Percentiles rank a stretch among this genome's conserved stretches.
Evolutionary conservation across 37 sponge, comb jelly and placozoan genomes (phyloP).

Genomic region (Axinella damicornis): DNA sequence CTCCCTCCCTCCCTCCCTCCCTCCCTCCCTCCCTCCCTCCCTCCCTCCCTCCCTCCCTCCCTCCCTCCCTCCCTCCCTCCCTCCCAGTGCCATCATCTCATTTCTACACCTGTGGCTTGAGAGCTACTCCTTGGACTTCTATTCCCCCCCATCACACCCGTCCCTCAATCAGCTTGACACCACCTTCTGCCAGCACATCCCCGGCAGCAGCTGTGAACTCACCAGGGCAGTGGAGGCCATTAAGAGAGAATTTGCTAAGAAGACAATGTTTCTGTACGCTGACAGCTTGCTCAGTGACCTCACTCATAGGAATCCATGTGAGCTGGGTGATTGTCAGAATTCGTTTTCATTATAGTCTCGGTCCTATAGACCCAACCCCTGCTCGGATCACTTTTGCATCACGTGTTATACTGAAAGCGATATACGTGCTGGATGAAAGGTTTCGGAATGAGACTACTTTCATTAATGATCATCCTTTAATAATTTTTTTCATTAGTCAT

Average conservation of each 20-base stretch:
- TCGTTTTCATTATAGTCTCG: too few relatives aligned
- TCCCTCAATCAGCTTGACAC: constrained; percentile 18
- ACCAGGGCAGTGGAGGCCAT: neutral
- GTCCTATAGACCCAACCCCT: too few relatives aligned
- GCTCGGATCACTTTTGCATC: too few relatives aligned
- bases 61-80: neutral
- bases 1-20: neutral
- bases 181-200: neutral
- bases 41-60: neutral
- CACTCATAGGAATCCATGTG: too few relatives aligned
- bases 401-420: too few relatives aligned
- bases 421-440: too few relatives aligned
- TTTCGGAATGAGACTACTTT: too few relatives aligned
- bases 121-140: constrained; percentile 50
- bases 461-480: too few relatives aligned
- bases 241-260: neutral
- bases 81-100: constrained; percentile 41
- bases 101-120: constrained; percentile 83
- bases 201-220: neutral
- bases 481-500: too few relatives aligned
- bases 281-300: neutral
- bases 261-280: neutral
- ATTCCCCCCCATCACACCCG: constrained; percentile 17
- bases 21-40: neutral
- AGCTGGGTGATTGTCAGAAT: too few relatives aligned